Evolutionary conservation across 1,140 invertebrate genomes (phyloP).

Genomic region (Lasioglossum albipes): DNA sequence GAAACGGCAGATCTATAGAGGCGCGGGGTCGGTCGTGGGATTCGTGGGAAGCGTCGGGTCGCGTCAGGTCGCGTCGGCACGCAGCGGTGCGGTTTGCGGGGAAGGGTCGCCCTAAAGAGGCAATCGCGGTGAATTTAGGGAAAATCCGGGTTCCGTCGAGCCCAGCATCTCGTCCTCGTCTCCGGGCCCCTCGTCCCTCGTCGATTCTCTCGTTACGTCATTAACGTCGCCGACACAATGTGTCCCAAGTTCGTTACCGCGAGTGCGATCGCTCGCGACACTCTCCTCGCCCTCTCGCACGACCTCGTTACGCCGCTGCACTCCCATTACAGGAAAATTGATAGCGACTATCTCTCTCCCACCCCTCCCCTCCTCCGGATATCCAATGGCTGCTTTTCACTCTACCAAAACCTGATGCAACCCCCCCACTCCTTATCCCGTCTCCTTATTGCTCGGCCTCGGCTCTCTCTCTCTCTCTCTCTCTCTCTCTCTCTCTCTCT

Average conservation of each 20-base stretch:
- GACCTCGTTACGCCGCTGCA: conserved; percentile 70
- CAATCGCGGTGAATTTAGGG: conserved; percentile 50
- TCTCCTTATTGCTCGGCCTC: conserved; percentile 8
- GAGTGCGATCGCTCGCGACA: conserved; percentile 70
- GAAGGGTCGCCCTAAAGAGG: conserved; percentile 18
- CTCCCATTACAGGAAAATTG: conserved; percentile 75
- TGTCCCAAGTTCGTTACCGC: conserved; percentile 73
- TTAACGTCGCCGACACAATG: conserved; percentile 71
- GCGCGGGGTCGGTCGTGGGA: too few relatives aligned
- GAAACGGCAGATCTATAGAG: background rate
- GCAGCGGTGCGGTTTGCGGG: background rate
- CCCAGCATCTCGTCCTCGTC: background rate
- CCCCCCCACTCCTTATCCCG: background rate
- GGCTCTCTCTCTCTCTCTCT: too few relatives aligned
- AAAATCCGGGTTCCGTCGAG: conserved; percentile 46
- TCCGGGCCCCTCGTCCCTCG: background rate
- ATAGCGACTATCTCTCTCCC: conserved; percentile 66
- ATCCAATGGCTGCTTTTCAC: background rate
- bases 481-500: too few relatives aligned
- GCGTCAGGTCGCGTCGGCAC: background rate
- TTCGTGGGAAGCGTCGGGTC: background rate
- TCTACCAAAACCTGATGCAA: background rate
- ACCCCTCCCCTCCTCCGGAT: background rate
- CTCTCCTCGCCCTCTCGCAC: conserved; percentile 61
- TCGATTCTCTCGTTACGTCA: conserved; percentile 71